These are phyloP conservation scores for Triplophysa yarkandensis DNA, from an alignment of 2,797 vertebrate genomes.

Conservation along the genomic window DNA sequence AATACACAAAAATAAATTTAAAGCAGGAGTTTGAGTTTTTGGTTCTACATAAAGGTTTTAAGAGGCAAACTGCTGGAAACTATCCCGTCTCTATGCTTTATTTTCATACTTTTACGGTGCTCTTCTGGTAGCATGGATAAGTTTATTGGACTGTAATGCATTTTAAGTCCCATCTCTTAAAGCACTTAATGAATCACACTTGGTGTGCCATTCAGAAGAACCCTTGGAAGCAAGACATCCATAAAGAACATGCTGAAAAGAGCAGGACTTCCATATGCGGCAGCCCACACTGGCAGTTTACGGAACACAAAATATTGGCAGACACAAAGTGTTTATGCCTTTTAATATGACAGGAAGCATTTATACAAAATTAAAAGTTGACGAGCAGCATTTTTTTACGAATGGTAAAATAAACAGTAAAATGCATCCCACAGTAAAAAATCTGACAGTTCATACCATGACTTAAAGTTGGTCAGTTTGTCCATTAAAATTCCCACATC, in stretches of 20 bases:
- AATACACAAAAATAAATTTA: background rate
- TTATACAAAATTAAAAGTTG: conserved; percentile 37
- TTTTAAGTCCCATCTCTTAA: conserved; percentile 66
- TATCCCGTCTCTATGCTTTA: conserved; percentile 63
- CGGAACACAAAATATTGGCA: background rate
- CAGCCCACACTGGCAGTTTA: conserved; percentile 19
- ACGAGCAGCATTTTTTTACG: conserved; percentile 7
- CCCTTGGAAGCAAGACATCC: conserved; percentile 66
- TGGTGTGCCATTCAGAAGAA: conserved; percentile 68
- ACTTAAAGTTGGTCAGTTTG: conserved; percentile 23
- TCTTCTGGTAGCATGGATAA: conserved; percentile 39
- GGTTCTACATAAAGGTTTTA: conserved; percentile 32
- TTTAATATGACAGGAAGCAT: conserved; percentile 52
- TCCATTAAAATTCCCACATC: background rate
- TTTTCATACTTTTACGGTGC: conserved; percentile 51
- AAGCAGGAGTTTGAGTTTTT: background rate
- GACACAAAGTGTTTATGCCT: conserved; percentile 2
- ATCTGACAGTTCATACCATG: background rate
- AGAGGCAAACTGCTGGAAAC: conserved; percentile 14
- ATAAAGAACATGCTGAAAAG: conserved; percentile 69
- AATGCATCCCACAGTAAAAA: background rate
- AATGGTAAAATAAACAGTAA: conserved; percentile 35
- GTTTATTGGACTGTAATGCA: conserved; percentile 72
- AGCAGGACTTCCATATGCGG: conserved; percentile 47
- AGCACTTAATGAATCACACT: conserved; percentile 75